These are phyloP conservation scores for Chamaedrilus cognettii DNA, from an alignment of 2,888 invertebrate genomes.

Conservation along the genomic window DNA sequence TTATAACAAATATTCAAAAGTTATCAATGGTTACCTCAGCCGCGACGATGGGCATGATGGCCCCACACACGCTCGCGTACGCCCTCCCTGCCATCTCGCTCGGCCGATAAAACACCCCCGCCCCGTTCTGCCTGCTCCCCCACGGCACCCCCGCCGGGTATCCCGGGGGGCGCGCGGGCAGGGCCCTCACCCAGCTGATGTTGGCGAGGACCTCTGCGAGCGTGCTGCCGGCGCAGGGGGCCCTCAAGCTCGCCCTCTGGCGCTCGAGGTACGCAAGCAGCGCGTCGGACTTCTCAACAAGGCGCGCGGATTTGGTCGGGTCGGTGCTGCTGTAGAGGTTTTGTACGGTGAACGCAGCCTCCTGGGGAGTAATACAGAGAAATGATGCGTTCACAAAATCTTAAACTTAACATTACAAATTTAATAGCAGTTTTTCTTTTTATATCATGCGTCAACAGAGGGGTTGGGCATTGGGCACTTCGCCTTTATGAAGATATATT, in stretches of 20 bases:
- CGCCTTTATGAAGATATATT: no score
- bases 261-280: constrained; percentile 33
- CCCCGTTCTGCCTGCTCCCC: neutral
- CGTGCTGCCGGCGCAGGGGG: constrained; percentile 21
- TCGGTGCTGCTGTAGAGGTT: constrained; percentile 15
- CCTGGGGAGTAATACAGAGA: no score
- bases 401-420: no score
- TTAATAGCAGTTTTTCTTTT: no score
- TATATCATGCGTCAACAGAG: no score
- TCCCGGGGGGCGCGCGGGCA: constrained; percentile 23
- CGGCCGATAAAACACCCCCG: constrained; percentile 31
- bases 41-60: constrained; percentile 35
- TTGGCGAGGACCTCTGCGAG: constrained; percentile 28
- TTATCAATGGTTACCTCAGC: constrained; percentile 18
- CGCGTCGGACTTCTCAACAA: constrained; percentile 33
- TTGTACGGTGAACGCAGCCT: constrained; percentile 30
- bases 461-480: no score
- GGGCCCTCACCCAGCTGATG: constrained; percentile 32
- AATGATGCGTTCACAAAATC: no score
- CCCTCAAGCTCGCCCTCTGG: constrained; percentile 23
- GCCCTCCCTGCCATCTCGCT: constrained; percentile 27
- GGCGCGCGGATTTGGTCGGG: constrained; percentile 11
- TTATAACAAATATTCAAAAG: no score
- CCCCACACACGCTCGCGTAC: constrained; percentile 30
- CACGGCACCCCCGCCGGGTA: constrained; percentile 31